A percentile compares a stretch with the other conserved stretches of the same genome.
phyloP scores from a whole-genome alignment of 2,888 invertebrate species.

The Volucella zonaria region DNA sequence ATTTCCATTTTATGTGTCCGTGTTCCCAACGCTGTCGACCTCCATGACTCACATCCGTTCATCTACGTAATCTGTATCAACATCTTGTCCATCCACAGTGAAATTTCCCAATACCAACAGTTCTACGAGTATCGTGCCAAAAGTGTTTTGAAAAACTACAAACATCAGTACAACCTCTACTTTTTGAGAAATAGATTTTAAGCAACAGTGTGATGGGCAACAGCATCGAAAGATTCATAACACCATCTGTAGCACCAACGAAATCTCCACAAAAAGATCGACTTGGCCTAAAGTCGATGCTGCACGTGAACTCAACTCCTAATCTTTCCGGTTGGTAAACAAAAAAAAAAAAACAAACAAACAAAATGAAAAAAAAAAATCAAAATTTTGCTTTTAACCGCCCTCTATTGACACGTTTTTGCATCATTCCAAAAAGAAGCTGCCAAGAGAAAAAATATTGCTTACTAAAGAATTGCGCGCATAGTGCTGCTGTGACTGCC shows the following conservation, averaged over 20 bases:
- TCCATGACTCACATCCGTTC: slow-evolving; percentile 24
- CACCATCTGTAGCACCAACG: slow-evolving; percentile 61
- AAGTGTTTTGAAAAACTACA: slow-evolving; percentile 14
- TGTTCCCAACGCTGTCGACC: neutral
- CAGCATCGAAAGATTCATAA: slow-evolving; percentile 78
- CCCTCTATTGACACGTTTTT: slow-evolving; percentile 38
- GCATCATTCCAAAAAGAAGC: slow-evolving; percentile 30
- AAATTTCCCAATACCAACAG: neutral
- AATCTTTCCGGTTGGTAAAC: slow-evolving; percentile 80
- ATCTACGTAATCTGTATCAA: slow-evolving; percentile 20
- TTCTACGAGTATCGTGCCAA: neutral
- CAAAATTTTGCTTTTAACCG: slow-evolving; percentile 26
- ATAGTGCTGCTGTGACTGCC: too few relatives aligned
- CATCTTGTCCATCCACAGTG: neutral
- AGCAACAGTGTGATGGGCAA: slow-evolving; percentile 78
- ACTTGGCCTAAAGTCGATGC: slow-evolving; percentile 72
- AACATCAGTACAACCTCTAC: neutral
- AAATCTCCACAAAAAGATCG: slow-evolving; percentile 51
- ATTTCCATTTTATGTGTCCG: slow-evolving; percentile 23
- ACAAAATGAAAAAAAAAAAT: slow-evolving; percentile 27
- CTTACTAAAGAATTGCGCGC: slow-evolving; percentile 35
- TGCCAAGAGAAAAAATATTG: slow-evolving; percentile 33
- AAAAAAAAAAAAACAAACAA: slow-evolving; percentile 40
- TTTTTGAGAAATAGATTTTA: slow-evolving; percentile 3
- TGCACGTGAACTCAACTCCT: slow-evolving; percentile 80